phyloP scores from a whole-genome alignment of 35 echinoderm and acorn worm species.

The Antedon bifida region DNA sequence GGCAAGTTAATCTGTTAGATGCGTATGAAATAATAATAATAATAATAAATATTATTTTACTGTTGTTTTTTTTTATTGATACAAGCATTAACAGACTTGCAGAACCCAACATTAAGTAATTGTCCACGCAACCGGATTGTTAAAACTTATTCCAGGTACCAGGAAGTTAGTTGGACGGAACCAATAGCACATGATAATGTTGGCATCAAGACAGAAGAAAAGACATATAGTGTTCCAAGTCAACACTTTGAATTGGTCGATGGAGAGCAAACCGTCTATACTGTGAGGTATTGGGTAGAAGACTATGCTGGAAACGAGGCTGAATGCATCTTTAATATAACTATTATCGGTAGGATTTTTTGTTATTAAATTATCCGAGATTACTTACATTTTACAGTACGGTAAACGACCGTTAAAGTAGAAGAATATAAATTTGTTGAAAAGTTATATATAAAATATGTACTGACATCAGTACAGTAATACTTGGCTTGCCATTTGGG shows the following conservation, averaged over 20 bases:
- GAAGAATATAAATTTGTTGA: too few species aligned
- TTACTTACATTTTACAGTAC: too few species aligned
- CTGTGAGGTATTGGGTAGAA: background rate
- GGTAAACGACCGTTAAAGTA: too few species aligned
- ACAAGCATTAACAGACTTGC: background rate
- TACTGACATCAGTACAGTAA: too few species aligned
- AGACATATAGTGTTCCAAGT: background rate
- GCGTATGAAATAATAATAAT: too few species aligned
- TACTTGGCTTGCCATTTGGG: too few species aligned
- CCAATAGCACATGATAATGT: background rate
- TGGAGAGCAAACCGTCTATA: background rate
- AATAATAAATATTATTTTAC: too few species aligned
- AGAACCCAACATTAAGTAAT: background rate
- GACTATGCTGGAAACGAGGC: background rate
- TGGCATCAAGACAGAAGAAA: background rate
- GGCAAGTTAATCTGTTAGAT: too few species aligned
- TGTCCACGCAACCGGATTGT: background rate
- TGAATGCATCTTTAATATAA: background rate
- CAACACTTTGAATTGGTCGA: background rate
- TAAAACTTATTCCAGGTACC: background rate
- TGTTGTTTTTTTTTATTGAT: too few species aligned
- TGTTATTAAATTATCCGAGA: too few species aligned
- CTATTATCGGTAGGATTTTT: background rate
- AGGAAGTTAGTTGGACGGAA: background rate
- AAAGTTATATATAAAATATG: too few species aligned